Evolutionary conservation across 2,797 vertebrate species (phyloP).

Genomic region (Pempheris klunzingeri): DNA sequence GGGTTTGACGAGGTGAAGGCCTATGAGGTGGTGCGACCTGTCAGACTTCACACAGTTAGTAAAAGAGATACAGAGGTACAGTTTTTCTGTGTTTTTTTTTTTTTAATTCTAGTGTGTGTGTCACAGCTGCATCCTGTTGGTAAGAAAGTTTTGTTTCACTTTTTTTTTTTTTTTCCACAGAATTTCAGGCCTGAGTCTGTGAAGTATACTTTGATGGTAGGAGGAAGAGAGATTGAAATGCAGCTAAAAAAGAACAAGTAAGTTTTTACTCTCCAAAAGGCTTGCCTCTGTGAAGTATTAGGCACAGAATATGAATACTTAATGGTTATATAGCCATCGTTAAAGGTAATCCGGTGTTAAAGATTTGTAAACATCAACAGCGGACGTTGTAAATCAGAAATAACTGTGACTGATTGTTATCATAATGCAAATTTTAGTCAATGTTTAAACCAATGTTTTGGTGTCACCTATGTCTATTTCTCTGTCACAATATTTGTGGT

Average conservation of each 20-base stretch:
- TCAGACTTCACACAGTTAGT: constrained; percentile 78
- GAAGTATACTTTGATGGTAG: constrained; percentile 80
- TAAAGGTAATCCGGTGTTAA: neutral
- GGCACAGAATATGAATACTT: neutral
- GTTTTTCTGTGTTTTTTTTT: neutral
- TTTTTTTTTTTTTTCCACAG: constrained; percentile 31
- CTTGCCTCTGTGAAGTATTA: fast-evolving
- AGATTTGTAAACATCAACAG: neutral
- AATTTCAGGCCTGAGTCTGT: constrained; percentile 69
- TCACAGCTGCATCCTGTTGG: neutral
- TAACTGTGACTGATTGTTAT: neutral
- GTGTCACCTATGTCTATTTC: neutral
- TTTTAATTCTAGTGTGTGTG: neutral
- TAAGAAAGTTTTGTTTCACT: neutral
- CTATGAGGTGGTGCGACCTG: constrained; percentile 83
- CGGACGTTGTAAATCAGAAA: neutral
- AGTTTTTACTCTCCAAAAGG: constrained; percentile 23
- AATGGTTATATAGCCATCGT: neutral
- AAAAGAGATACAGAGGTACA: constrained; percentile 81
- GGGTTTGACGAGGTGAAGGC: constrained; percentile 60
- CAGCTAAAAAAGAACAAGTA: constrained; percentile 83
- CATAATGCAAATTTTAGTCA: fast-evolving
- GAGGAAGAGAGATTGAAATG: constrained; percentile 80
- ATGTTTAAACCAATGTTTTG: neutral
- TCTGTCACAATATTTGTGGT: neutral